Base-by-base conservation (phyloP, 1,140 invertebrate genomes). In the Tachypleus tridentatus region DNA sequence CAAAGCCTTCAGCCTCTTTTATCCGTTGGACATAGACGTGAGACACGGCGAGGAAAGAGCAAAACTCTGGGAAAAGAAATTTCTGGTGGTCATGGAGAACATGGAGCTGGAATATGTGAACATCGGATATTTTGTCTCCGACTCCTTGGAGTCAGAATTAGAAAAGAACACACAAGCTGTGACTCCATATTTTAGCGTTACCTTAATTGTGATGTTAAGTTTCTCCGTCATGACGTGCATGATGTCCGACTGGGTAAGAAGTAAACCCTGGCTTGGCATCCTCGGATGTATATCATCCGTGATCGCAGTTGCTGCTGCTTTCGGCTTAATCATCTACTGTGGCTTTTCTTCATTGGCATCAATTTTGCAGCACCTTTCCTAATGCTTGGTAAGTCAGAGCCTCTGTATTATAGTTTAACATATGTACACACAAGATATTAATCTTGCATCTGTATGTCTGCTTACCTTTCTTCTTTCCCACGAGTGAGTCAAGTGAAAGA, bases 261-360 rank as follows among this genome's bases (percentile, higher is more conserved):
- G 89, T 49, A 93, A 96, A 75, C 91, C 92, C 0, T 88, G 88
- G 83, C 78, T 97, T 4, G 93, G 93, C 0, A 78, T 96, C 11
- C 82, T 93, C 58, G 94, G 93, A 3, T 95, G 96, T 70, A 73
- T 97, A 4, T 93, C 89, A 3, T 91, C 93, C 0, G 85, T 85
- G 1, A 86, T 97, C 83, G 93, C 91, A 9, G 94, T 92, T 0
- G 77, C 86, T 0, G 87, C 90, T 3, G 90, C 91, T 0, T 97
- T 97, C 72, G 94, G 95, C 56, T 78, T 92, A 56, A 88, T 92
- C 67, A 88, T 93, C 75, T 95, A 96, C 78, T 80, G 87, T 61
- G 92, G 91, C 84, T 94, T 56, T 87, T 91, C 65, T 97, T 97
- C 77, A 97, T 97, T 71, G 91, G 91, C n/a, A 92, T 97, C 67